Evolutionary conservation across 30 jellyfish, hydroid and myxozoan species (phyloP).

Genomic region (Sanderia malayensis): DNA sequence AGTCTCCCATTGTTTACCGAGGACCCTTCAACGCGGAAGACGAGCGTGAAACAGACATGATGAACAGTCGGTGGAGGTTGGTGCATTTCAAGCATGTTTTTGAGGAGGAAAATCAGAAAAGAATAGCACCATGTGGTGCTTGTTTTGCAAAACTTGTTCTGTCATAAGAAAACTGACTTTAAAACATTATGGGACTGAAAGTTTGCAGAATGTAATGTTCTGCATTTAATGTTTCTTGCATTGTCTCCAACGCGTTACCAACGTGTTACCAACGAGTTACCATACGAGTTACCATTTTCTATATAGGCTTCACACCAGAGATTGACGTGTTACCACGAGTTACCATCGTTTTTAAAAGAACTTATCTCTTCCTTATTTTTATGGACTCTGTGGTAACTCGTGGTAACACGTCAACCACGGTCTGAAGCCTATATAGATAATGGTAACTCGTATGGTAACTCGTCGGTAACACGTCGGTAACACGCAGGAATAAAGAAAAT

Average conservation of each 20-base stretch:
- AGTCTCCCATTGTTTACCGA: constrained; percentile 13
- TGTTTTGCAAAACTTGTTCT: constrained; percentile 28
- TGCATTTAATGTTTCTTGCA: neutral
- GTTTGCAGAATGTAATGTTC: neutral
- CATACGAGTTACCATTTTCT: neutral
- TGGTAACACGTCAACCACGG: neutral
- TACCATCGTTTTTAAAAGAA: neutral
- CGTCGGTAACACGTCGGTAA: neutral
- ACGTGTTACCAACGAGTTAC: neutral
- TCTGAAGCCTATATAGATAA: neutral
- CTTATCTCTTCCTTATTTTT: no score
- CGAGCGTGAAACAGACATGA: constrained; percentile 50
- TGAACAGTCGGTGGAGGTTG: constrained; percentile 27
- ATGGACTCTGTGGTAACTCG: no score
- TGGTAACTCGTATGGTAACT: neutral
- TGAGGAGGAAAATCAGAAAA: constrained; percentile 2
- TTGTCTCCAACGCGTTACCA: neutral
- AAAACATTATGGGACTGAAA: constrained; percentile 6
- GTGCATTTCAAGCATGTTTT: constrained; percentile 12
- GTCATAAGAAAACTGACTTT: neutral
- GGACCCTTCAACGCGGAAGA: constrained; percentile 26
- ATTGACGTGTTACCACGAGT: neutral
- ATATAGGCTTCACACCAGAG: neutral
- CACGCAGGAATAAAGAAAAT: neutral
- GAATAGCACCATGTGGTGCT: constrained; percentile 9